These are phyloP conservation scores for Drosophila tsacasi DNA, from an alignment of 1,140 invertebrate genomes.

Conservation along the genomic window DNA sequence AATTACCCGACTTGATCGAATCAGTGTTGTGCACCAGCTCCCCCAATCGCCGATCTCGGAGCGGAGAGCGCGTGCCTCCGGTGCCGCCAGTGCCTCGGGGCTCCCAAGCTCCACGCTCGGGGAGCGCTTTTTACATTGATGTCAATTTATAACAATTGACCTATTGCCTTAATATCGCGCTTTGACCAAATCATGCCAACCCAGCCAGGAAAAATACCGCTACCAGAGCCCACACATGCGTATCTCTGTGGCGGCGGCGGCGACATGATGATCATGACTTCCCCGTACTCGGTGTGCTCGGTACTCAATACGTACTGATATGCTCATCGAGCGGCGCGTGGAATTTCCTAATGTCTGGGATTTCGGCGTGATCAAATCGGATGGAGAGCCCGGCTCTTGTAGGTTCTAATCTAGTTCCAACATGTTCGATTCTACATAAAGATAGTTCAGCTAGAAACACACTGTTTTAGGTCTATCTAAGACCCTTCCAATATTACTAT, in stretches of 20 bases:
- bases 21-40: conserved; percentile 56
- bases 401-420: conserved; percentile 5
- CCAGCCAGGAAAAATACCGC: conserved; percentile 64
- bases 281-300: background rate
- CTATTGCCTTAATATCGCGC: conserved; percentile 84
- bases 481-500: too few relatives aligned
- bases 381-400: background rate
- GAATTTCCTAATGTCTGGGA: conserved; percentile 34
- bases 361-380: conserved; percentile 11
- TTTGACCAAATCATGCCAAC: conserved; percentile 74
- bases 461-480: background rate
- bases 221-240: conserved; percentile 25
- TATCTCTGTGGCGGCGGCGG: background rate
- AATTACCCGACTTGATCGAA: conserved; percentile 76
- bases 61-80: conserved; percentile 32
- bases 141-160: conserved; percentile 85
- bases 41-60: conserved; percentile 26
- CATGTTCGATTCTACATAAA: background rate
- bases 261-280: conserved; percentile 31
- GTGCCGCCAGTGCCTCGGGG: background rate
- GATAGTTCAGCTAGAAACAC: background rate
- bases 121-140: conserved; percentile 80
- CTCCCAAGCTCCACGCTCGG: conserved; percentile 32
- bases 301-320: conserved; percentile 8
- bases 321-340: conserved; percentile 23